Percentiles rank a stretch among this genome's conserved stretches.
These are phyloP conservation scores for Zaprionus lineosus DNA, from an alignment of 2,888 invertebrate genomes.

Conservation along the genomic window DNA sequence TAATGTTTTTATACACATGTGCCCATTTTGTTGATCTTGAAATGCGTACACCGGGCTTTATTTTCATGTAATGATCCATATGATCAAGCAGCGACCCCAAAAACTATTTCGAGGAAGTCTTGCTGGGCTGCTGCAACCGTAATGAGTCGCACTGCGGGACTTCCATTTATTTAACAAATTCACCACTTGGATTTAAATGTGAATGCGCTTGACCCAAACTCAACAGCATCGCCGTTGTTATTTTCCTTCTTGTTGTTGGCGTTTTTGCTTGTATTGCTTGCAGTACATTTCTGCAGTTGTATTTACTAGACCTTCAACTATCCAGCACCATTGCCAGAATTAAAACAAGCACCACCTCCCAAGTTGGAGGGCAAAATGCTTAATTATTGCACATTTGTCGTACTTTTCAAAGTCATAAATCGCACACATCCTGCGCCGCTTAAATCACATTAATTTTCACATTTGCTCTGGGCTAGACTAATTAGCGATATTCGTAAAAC, in stretches of 20 bases:
- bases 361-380: conserved; percentile 40
- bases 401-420: conserved; percentile 48
- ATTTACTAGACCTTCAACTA: conserved; percentile 44
- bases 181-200: conserved; percentile 61
- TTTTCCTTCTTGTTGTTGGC: conserved; percentile 1
- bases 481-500: conserved; percentile 40
- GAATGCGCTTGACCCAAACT: conserved; percentile 72
- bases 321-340: conserved; percentile 12
- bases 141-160: conserved; percentile 66
- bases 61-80: not conserved
- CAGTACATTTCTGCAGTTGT: conserved; percentile 22
- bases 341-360: too few species aligned
- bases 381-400: conserved; percentile 66
- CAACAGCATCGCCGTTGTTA: conserved; percentile 3
- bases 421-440: conserved; percentile 68
- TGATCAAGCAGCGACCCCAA: conserved; percentile 34
- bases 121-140: conserved; percentile 52
- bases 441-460: conserved; percentile 41
- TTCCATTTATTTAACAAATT: conserved; percentile 52
- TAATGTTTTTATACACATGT: too few species aligned
- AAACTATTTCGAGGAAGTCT: conserved; percentile 65
- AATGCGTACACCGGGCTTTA: conserved; percentile 30
- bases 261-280: conserved; percentile 1
- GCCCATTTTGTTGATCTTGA: conserved; percentile 37
- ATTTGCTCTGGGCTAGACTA: conserved; percentile 44